Evolutionary conservation across 2,888 invertebrate species (phyloP), one percentile per base, ranked within the genome.

Genomic region (Drosophila falleni): DNA sequence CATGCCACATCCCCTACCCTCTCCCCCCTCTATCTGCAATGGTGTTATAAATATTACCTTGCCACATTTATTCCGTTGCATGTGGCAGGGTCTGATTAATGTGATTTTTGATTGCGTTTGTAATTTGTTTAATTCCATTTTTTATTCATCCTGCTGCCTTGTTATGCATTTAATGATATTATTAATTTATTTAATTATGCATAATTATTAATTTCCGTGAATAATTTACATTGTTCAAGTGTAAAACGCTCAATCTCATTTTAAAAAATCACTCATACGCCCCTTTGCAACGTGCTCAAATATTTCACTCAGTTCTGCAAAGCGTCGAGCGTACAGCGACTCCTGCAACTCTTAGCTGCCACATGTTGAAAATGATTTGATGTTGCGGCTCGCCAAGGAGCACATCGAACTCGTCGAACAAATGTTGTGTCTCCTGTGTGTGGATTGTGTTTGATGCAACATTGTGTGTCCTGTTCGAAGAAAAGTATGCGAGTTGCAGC

Each of bases 131-230:
- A 69, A 73, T 70, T 71, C 26, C 47, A 39, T 37, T 65, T 26
- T 37, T 15, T 54, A 31, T 15, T 39, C 42, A 41, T 41, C 19
- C 31, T 47, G 50, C 29, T 41, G 16, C 23, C 35, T 35, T 31
- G 31, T 51, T 33, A 9, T 58, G 35, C 61, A 49, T 68, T 68
- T 74, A 75, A 75, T 74, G 16, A 55, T 33, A 65, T 74, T 75
- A 75, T 67, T 74, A 62, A 74, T 73, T 67, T 55, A 71, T 75
- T 70, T 66, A 75, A 77, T 81, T 78, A 78, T 61, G 61, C 46
- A 64, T 61, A 69, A 81, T 70, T 73, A 61, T 71, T 63, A 71
- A 63, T 82, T 70, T 72, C 29, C 41, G 16, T 23, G 49, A 19
- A 44, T 49, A 42, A 50, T 59, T 61, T 31, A 16, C 15, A 61